Base-by-base conservation (phyloP, 2,888 invertebrate genomes). In the Amphipyra tragopoginis region DNA sequence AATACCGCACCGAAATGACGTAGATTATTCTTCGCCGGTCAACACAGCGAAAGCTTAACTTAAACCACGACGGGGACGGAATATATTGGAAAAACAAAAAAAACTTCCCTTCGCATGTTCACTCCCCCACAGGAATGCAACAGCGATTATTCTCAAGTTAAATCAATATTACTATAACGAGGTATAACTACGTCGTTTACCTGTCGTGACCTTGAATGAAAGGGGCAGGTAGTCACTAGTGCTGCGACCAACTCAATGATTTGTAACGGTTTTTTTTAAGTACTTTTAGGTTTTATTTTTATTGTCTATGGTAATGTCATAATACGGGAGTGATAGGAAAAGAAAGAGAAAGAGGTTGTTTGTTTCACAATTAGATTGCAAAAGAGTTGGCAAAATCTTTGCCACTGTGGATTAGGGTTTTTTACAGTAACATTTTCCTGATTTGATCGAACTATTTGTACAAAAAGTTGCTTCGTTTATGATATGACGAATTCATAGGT, bases 131-230 rank as follows among this genome's bases (percentile, higher is more conserved):
- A 60, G 55, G 53, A 67, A 56, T 50, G 58, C 58, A 70, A 55
- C 45, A 14, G 11, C 64, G 49, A 53, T 62, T 62, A 74, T 62
- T 62, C 56, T 57, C 47, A 58, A 65, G 72, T 73, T 65, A 55
- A 60, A 60, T 67, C 57, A 51, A 72, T 65, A 52, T 69, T 51
- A 49, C 38, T 60, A 36, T 57, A 64, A 38, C 62, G 53, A 63
- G 62, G 61, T 66, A 50, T 65, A 70, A 66, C 70, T 64, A 57
- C 43, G 2, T 7, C 69, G 76, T 65, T 70, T 68, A 81, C 79
- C 76, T 72, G 75, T 13, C 55, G 49, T 65, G 72, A 53, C 82
- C 81, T 81, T 83, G 81, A 81, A 82, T 76, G 81, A 72, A 73
- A 73, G 83, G 67, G 57, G 67, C 79, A 77, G 80, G 81, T 75